Conservation (phyloP, 1,140 invertebrate genomes). For the Dreissena polymorpha region DNA sequence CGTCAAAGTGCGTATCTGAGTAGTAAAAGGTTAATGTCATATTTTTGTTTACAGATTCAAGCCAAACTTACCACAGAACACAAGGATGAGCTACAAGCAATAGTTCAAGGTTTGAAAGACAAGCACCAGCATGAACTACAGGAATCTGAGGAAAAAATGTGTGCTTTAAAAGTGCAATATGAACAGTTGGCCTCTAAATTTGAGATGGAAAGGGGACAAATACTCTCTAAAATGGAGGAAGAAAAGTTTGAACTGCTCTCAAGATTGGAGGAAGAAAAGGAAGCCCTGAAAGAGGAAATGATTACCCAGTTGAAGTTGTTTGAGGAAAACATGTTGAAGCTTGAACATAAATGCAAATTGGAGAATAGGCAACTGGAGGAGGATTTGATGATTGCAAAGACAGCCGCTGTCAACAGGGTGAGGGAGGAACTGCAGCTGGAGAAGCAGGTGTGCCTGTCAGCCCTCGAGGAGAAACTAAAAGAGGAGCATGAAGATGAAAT, state of each 20-base stretch:
- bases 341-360: conserved; percentile 83
- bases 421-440: conserved; percentile 59
- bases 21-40: neutral
- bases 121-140: conserved; percentile 25
- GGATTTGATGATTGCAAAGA: conserved; percentile 58
- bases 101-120: conserved; percentile 70
- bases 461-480: conserved; percentile 52
- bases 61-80: conserved; percentile 80
- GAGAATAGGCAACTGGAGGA: conserved; percentile 71
- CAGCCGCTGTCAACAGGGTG: conserved; percentile 55
- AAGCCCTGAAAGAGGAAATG: conserved; percentile 85
- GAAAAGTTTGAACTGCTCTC: conserved; percentile 20
- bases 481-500: conserved; percentile 31
- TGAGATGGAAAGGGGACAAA: neutral
- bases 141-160: conserved; percentile 15
- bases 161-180: neutral
- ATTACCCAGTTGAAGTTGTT: conserved; percentile 79
- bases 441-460: conserved; percentile 58
- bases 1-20: neutral
- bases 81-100: conserved; percentile 85
- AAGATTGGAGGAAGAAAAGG: conserved; percentile 86
- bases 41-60: conserved; percentile 25
- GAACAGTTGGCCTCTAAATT: conserved; percentile 22
- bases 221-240: conserved; percentile 47
- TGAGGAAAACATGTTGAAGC: conserved; percentile 77